A percentile compares a stretch with the other conserved stretches of the same genome.
Evolutionary conservation across 2,888 invertebrate species (phyloP).

Genomic region (Myopa tessellatipennis): DNA sequence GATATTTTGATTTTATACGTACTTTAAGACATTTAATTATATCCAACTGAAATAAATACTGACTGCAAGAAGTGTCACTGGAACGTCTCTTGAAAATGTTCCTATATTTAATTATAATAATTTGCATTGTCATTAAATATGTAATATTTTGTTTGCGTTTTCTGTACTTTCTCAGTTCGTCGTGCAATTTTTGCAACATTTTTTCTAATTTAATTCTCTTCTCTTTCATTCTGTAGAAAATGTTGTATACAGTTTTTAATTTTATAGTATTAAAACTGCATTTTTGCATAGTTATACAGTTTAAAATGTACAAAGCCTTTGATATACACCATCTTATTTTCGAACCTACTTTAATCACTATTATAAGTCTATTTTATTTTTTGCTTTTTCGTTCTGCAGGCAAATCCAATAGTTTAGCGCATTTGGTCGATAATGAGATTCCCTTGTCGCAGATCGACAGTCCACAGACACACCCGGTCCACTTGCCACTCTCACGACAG

Average conservation of each 20-base stretch:
- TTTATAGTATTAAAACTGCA: not conserved
- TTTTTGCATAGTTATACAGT: too few species aligned
- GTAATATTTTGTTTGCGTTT: not conserved
- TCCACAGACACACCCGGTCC: constrained; percentile 53
- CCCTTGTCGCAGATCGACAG: constrained; percentile 71
- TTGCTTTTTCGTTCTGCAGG: constrained; percentile 65
- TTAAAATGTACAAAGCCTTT: too few species aligned
- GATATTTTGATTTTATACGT: too few species aligned
- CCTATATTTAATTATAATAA: too few species aligned
- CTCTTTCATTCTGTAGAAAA: constrained; percentile 18
- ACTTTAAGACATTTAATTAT: too few species aligned
- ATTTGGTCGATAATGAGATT: constrained; percentile 75
- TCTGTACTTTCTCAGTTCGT: not conserved
- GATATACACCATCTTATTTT: not conserved
- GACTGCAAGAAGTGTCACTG: too few species aligned
- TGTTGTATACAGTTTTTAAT: not conserved
- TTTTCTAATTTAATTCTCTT: constrained; percentile 26
- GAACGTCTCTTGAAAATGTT: not conserved
- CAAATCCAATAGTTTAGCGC: constrained; percentile 76
- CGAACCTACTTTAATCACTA: not conserved
- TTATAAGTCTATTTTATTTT: constrained; percentile 5
- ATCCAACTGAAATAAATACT: too few species aligned
- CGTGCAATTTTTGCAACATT: constrained; percentile 22
- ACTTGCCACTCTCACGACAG: not conserved
- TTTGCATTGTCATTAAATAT: too few species aligned